Evolutionary conservation across 2,888 invertebrate genomes (phyloP), one percentile per base, ranked within the genome.

Genomic region (Pemphredon lugubris): DNA sequence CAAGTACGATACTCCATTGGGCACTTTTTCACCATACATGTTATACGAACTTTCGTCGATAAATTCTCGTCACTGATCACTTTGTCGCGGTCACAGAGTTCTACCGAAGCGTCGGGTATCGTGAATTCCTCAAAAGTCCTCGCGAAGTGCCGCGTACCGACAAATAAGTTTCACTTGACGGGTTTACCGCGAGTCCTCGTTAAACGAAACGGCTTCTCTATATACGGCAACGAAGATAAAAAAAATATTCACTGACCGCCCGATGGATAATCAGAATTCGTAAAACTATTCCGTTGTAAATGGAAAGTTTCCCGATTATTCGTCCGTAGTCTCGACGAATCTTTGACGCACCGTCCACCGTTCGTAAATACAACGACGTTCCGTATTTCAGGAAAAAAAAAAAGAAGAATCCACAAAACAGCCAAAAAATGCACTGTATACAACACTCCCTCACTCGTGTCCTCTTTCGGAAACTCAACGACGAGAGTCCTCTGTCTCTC

Each of bases 1-100:
- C 11, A 32, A 20, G 0, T 11, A 18, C 5, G 32, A 20, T 26
- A 34, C 45, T 66, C 45, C 53, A 26, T 60, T 45, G 37, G 39
- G 11, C 77, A 74, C 77, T 67, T 37, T 37, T 59, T 34, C 71
- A 71, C 71, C 32, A 48, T 50, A 70, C 16, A 7, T 45, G 14
- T 16, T 14, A n/a, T n/a, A 7, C 21, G 18, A 55, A 61, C 34
- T 14, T 30, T 66, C 40, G 21, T 47, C 6, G 44, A 54, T 14
- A 11, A 34, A 51, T 66, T 34, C 50, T 54, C 34, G 42, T 7
- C 75, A 72, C 72, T 67, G 67, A 54, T 55, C 75, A 72, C 61
- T 66, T 21, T 30, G 37, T 9, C 7, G 2, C 7, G 32, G 3
- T 14, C 6, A 16, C 20, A 6, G 23, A 6, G 23, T 32, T 53